Evolutionary conservation across 1,140 invertebrate genomes (phyloP), one percentile per base, ranked within the genome.

Genomic region (Drosophila miranda): DNA sequence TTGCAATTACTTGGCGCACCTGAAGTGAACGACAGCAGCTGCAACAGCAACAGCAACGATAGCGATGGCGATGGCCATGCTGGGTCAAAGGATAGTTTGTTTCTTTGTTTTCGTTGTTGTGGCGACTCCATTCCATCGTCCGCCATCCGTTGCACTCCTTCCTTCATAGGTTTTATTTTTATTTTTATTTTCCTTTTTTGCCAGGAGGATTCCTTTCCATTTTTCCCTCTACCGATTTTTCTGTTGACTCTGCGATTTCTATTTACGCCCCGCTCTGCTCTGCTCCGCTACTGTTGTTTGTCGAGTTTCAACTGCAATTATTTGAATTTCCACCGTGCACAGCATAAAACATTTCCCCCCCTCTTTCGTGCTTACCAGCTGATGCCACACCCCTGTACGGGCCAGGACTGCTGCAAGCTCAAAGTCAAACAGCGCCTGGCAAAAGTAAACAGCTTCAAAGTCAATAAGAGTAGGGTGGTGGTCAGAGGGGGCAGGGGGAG

Each of bases 281-380:
- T 3, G 34, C 34, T 38, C 34, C 11, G 3, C 34, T 38, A 69
- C 73, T 77, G 63, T 70, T 87, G 81, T 86, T 86, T 86, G 81
- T 86, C 80, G 78, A 87, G 86, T 86, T 86, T 74, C 81, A 86
- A 87, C 81, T 87, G 82, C 81, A 87, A 86, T 86, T 86, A 86
- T 86, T 69, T 75, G 81, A 58, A 86, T 86, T 86, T 78, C 78
- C 62, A 70, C 81, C 78, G 81, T 78, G 78, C 81, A 87, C 82
- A 86, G 81, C 82, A 86, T 86, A 81, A 83, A 83, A 87, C 68
- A 77, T 77, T 66, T 53, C 16, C 34, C 58, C 16, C 16, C 16
- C 16, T 16, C 16, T 16, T 16, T 16, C 16, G 16, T 34, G 30
- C n/a, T 30, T 16, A 56, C 16, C 44, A 58, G 23, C 51, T 21